A percentile compares a stretch with the other conserved stretches of the same genome.
Evolutionary conservation across 2,888 invertebrate genomes (phyloP).

Genomic region (Idaea dimidiata): DNA sequence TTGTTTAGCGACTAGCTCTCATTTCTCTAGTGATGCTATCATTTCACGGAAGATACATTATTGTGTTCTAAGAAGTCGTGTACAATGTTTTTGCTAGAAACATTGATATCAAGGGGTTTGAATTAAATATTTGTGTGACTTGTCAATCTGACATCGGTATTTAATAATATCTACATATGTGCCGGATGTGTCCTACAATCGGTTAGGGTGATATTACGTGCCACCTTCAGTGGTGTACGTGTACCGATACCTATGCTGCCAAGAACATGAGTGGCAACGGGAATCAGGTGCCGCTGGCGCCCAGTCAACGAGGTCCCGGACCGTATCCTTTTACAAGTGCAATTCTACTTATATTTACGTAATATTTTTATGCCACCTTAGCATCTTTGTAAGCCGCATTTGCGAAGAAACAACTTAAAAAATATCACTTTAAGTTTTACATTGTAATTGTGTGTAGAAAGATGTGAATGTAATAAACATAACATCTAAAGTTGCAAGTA

Average conservation of each 20-base stretch:
- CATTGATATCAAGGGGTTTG: slow-evolving; percentile 61
- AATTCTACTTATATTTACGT: slow-evolving; percentile 69
- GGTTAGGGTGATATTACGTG: slow-evolving; percentile 79
- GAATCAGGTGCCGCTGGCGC: slow-evolving; percentile 83
- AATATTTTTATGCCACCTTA: slow-evolving; percentile 67
- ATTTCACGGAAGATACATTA: slow-evolving; percentile 59
- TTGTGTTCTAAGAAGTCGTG: slow-evolving; percentile 66
- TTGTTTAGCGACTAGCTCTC: slow-evolving; percentile 77
- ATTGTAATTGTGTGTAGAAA: slow-evolving; percentile 13
- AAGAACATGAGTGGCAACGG: slow-evolving; percentile 84
- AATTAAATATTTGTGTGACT: slow-evolving; percentile 66
- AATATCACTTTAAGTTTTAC: slow-evolving; percentile 30
- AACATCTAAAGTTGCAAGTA: neutral
- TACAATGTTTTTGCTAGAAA: slow-evolving; percentile 76
- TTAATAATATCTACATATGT: slow-evolving; percentile 59
- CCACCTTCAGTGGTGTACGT: slow-evolving; percentile 83
- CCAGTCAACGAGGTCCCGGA: slow-evolving; percentile 80
- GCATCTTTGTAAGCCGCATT: slow-evolving; percentile 63
- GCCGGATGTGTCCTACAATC: slow-evolving; percentile 81
- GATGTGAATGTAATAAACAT: neutral
- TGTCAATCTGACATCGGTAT: slow-evolving; percentile 73
- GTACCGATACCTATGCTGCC: slow-evolving; percentile 81
- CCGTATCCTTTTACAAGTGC: slow-evolving; percentile 79
- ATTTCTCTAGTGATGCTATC: slow-evolving; percentile 68
- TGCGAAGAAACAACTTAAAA: slow-evolving; percentile 48